Evolutionary conservation across 92 coral and sea anemone species (phyloP).

Genomic region (Heteractis magnifica): DNA sequence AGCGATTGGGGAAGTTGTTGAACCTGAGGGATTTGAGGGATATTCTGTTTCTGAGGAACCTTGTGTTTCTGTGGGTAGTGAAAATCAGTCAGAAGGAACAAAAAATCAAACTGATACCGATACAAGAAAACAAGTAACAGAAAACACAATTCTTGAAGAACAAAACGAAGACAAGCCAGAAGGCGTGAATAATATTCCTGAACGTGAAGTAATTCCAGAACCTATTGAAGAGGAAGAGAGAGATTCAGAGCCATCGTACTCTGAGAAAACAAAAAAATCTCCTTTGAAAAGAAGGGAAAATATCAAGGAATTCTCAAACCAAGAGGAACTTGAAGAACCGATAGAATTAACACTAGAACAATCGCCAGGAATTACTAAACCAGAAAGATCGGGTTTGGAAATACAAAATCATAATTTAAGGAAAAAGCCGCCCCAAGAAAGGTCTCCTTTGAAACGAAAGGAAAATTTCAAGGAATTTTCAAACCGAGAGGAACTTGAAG

Average conservation of each 20-base stretch:
- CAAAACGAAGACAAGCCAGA: background rate
- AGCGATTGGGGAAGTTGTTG: constrained; percentile 2
- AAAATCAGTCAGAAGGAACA: background rate
- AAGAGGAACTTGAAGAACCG: too few relatives aligned
- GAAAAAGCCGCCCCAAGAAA: background rate
- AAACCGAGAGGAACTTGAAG: too few relatives aligned
- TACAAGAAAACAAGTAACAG: background rate
- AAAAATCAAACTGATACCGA: background rate
- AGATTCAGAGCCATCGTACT: background rate
- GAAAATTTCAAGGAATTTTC: too few relatives aligned
- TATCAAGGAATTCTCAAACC: too few relatives aligned
- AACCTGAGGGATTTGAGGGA: constrained; percentile 13
- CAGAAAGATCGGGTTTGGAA: background rate
- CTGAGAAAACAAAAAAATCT: background rate
- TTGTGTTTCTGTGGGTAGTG: too few relatives aligned
- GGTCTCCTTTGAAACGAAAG: too few relatives aligned
- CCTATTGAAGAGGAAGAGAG: background rate
- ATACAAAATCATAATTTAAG: background rate
- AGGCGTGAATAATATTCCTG: background rate
- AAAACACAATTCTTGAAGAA: background rate
- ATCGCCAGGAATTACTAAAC: background rate
- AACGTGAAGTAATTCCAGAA: background rate
- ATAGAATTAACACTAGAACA: background rate
- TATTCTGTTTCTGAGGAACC: background rate
- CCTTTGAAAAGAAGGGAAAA: too few relatives aligned